Base-by-base conservation (phyloP, 2,113 vertebrate genomes). In the Cochlearius cochlearius region DNA sequence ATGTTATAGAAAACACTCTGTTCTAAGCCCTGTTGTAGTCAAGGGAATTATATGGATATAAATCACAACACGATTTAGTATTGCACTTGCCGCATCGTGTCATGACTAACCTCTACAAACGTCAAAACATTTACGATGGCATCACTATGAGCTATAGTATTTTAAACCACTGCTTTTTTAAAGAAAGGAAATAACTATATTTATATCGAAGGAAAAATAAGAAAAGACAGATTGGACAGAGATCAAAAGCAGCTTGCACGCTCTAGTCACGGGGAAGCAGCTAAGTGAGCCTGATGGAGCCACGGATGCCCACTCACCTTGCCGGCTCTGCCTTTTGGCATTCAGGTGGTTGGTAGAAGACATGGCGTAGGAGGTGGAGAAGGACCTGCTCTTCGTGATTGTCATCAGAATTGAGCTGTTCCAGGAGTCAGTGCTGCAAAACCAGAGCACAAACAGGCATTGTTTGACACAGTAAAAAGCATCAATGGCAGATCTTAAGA, bases 321-420 rank as follows among this genome's bases (percentile, higher is more conserved):
- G 97, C 53, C 98, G 97, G 96, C 91, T 98, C 96, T 99, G 98
- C 96, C 98, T 98, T 92, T 99, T 99, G 94, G 98, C 96, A 94
- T 98, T 99, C 92, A 99, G 96, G 82, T 99, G 98, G 97, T 99
- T 99, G 76, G 98, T 96, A 21, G 98, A 98, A 90, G 99, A 97
- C 91, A 98, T 94, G 39, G 98, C 76, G 9, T 98, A 99, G 85
- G 99, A 98, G 8, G 98, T 98, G 20, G 99, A 99, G 98, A 99
- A 99, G 75, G 99, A 99, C 86, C 99, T 98, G 96, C 98, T 99
- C 97, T 99, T 99, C 12, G 98, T 98, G 94, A 99, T 98, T 76
- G 98, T 98, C 98, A 98, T 98, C 98, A 99, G 97, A 41, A 98
- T 75, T 3, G 98, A 98, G 95, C 92, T 99, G 97, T 98, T 99